Percentiles rank a stretch among this genome's conserved stretches.
These are phyloP conservation scores for Laterallus jamaicensis DNA, from an alignment of 2,113 vertebrate genomes.

Conservation along the genomic window DNA sequence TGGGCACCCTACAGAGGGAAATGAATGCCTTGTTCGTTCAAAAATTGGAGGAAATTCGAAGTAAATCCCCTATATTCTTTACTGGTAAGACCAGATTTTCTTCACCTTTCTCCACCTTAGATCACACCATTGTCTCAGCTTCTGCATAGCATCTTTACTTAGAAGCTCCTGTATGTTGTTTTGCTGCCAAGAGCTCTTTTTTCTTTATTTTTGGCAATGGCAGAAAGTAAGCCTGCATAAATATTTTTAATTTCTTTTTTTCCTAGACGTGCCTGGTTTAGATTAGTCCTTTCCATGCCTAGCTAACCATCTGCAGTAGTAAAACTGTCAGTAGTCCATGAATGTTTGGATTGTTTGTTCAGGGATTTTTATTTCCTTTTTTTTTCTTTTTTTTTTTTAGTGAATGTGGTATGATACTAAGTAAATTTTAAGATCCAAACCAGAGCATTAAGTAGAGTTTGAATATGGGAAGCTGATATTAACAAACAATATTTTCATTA, in stretches of 20 bases:
- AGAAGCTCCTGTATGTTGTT: conserved; percentile 46
- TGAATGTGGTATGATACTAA: conserved; percentile 46
- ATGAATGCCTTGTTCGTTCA: conserved; percentile 94
- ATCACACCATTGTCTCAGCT: not conserved
- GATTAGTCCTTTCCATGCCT: conserved; percentile 25
- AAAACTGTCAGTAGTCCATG: conserved; percentile 1
- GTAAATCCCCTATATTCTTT: conserved; percentile 92
- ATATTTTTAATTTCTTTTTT: not conserved
- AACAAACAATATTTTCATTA: not conserved
- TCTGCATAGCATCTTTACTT: not conserved
- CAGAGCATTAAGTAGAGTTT: conserved; percentile 30
- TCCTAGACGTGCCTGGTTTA: conserved; percentile 1
- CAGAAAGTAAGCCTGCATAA: not conserved
- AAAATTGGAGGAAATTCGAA: conserved; percentile 96
- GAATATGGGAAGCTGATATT: not conserved
- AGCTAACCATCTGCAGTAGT: conserved; percentile 21
- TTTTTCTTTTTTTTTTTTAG: not conserved
- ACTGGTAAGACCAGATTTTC: conserved; percentile 86
- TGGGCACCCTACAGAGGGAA: conserved; percentile 93
- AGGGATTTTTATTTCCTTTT: not conserved
- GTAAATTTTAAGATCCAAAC: conserved; percentile 62
- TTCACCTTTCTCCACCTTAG: conserved; percentile 44
- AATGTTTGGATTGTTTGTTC: conserved; percentile 1
- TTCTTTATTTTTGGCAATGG: conserved; percentile 2
- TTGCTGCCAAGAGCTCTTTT: not conserved